These are phyloP conservation scores for Miichthys miiuy DNA, from an alignment of 2,797 vertebrate species.

Conservation along the genomic window DNA sequence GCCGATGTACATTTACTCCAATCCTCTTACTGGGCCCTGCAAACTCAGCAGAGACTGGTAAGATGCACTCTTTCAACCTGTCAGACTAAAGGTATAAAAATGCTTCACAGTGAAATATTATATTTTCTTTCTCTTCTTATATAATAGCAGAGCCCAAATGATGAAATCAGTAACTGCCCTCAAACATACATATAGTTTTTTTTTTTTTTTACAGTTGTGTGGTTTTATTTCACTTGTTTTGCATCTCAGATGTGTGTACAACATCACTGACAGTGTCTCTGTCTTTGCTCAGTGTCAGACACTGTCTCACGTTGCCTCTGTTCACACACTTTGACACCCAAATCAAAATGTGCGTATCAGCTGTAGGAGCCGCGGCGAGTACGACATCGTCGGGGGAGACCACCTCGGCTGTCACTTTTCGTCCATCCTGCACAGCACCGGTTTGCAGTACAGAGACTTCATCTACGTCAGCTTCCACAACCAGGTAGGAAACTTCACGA, in stretches of 20 bases:
- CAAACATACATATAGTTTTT: no score
- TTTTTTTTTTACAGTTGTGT: no score
- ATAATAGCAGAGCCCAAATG: background rate
- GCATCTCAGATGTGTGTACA: background rate
- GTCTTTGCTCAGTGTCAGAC: background rate
- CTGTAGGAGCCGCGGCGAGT: constrained; percentile 85
- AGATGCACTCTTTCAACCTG: constrained; percentile 32
- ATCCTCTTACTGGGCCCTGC: constrained; percentile 91
- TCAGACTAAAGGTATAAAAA: background rate
- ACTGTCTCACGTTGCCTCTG: background rate
- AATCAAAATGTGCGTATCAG: constrained; percentile 71
- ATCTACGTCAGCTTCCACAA: constrained; percentile 97
- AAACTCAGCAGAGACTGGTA: constrained; percentile 93
- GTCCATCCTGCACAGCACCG: constrained; percentile 92
- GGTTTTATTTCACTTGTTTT: background rate
- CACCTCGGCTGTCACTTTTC: constrained; percentile 91
- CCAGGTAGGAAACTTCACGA: constrained; percentile 83
- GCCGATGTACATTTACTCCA: constrained; percentile 93
- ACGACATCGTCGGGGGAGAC: constrained; percentile 90
- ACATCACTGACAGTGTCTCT: background rate
- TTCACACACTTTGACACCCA: background rate
- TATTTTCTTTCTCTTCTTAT: no score
- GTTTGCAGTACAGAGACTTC: constrained; percentile 96
- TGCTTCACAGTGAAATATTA: background rate
- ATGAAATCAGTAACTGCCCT: background rate